Evolutionary conservation across 2,113 vertebrate species (phyloP).

Genomic region (Emydura subglobosa): DNA sequence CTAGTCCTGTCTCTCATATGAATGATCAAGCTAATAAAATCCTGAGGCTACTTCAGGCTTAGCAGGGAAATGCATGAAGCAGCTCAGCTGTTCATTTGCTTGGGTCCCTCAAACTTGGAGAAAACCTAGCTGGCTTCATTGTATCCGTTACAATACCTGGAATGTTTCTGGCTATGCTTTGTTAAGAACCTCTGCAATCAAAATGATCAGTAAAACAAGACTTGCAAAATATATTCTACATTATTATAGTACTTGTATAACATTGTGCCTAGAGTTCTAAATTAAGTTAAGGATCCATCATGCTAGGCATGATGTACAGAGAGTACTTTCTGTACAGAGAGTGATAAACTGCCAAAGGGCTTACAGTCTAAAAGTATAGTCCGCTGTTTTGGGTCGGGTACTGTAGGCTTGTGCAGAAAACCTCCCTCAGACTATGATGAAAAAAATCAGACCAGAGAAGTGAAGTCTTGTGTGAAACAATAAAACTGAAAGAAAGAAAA

Average conservation of each 20-base stretch:
- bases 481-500: neutral
- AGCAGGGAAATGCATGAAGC: constrained; percentile 39
- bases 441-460: neutral
- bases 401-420: neutral
- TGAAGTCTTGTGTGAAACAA: neutral
- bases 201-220: neutral
- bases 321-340: neutral
- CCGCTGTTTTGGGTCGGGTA: neutral
- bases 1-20: neutral
- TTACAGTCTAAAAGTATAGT: neutral
- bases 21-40: constrained; percentile 14
- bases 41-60: constrained; percentile 42
- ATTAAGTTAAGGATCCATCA: neutral
- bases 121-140: neutral
- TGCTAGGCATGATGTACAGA: neutral
- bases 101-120: constrained; percentile 3
- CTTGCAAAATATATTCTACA: neutral
- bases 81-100: constrained; percentile 51
- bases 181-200: constrained; percentile 6
- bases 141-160: neutral
- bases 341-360: neutral
- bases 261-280: neutral
- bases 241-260: neutral
- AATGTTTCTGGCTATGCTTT: constrained; percentile 10
- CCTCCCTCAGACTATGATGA: neutral